Percentiles rank a stretch among this genome's conserved stretches.
Conservation (phyloP, 2,797 vertebrate species). For the Nannoperca australis region DNA sequence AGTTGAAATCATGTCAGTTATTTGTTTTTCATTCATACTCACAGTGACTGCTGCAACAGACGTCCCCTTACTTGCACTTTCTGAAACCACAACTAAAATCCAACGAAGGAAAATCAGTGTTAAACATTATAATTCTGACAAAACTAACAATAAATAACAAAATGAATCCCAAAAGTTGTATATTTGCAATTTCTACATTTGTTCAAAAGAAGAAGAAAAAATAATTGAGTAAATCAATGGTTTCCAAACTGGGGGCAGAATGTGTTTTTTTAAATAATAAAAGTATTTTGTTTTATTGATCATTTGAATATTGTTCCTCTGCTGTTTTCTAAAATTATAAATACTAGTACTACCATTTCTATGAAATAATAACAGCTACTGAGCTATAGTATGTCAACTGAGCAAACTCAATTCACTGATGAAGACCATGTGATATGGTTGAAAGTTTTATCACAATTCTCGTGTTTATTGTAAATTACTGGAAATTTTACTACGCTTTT, state of each 20-base stretch:
- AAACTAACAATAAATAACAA: neutral
- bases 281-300: too few relatives aligned
- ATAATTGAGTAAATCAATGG: neutral
- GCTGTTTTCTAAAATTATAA: neutral
- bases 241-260: too few relatives aligned
- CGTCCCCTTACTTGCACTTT: constrained; percentile 82
- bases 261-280: too few relatives aligned
- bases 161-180: neutral
- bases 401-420: too few relatives aligned
- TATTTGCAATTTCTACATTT: neutral
- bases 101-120: constrained; percentile 20
- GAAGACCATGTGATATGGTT: too few relatives aligned
- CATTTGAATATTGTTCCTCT: neutral
- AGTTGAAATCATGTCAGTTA: neutral
- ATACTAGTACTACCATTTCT: too few relatives aligned
- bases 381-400: too few relatives aligned
- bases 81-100: constrained; percentile 90
- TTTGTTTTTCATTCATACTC: constrained; percentile 63
- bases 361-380: too few relatives aligned
- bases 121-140: neutral
- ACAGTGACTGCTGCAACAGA: constrained; percentile 88
- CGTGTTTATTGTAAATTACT: neutral
- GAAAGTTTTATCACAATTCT: too few relatives aligned
- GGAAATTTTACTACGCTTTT: neutral
- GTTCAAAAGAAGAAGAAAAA: neutral